These are phyloP conservation scores for Goniozus legneri DNA, from an alignment of 1,140 invertebrate genomes.

Conservation along the genomic window DNA sequence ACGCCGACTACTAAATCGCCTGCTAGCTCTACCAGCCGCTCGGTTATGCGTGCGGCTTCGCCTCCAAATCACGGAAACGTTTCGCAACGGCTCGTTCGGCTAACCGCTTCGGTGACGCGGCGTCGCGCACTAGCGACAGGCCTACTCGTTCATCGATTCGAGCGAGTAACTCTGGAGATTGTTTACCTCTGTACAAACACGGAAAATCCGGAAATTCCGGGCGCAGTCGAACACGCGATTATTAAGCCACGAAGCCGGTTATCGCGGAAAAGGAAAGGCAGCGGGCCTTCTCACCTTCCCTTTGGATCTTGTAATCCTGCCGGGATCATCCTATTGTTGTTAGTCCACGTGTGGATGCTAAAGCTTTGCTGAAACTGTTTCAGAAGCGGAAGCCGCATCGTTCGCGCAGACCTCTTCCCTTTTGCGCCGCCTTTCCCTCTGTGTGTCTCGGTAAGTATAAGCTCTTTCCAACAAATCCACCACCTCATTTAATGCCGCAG, in stretches of 20 bases:
- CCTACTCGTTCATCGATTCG: too few species aligned
- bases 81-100: conserved; percentile 20
- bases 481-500: conserved; percentile 50
- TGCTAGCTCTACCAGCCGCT: conserved; percentile 17
- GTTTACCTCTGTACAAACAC: too few species aligned
- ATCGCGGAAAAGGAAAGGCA: conserved; percentile 20
- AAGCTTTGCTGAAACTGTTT: conserved; percentile 49
- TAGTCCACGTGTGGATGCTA: conserved; percentile 46
- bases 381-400: conserved; percentile 30
- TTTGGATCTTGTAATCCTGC: conserved; percentile 38
- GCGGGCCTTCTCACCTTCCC: conserved; percentile 23
- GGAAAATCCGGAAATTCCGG: too few species aligned
- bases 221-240: conserved; percentile 13
- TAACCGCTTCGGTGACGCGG: conserved; percentile 18
- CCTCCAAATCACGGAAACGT: conserved; percentile 23
- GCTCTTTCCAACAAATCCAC: conserved; percentile 55
- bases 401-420: neutral
- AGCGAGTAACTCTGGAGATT: too few species aligned
- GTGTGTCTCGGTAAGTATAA: conserved; percentile 36
- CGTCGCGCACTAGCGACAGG: too few species aligned
- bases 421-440: conserved; percentile 12
- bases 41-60: conserved; percentile 26
- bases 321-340: conserved; percentile 48
- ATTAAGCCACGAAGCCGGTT: conserved; percentile 20
- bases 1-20: conserved; percentile 35